Base-by-base conservation (phyloP, 2,113 vertebrate genomes). In the Pteronura brasiliensis region DNA sequence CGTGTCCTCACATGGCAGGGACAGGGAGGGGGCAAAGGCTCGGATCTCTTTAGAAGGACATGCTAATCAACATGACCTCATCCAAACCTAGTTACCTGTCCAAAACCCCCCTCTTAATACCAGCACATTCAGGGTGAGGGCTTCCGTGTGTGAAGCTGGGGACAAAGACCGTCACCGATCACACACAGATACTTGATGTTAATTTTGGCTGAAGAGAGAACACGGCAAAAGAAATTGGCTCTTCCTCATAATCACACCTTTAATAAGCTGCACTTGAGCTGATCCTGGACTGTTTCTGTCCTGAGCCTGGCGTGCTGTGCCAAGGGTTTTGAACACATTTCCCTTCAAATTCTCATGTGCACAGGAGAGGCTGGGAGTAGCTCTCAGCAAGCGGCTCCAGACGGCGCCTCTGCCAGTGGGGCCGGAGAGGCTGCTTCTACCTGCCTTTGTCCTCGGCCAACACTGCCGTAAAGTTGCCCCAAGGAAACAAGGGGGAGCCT, bases 71-170 rank as follows among this genome's bases (percentile, higher is more conserved):
- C 57, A 42, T 1, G 8, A 6, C 81, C 36, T 72, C 69, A 23
- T 39, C 69, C 39, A 25, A 39, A 23, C 36, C 69, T 42, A 18
- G 4, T 39, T 4, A 31, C 81, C 25, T 31, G 25, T 61, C 25
- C 5, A 18, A 11, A 25, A 25, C 55, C 25, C 36, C 25, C 81
- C 20, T 7, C 55, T 29, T 6, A 31, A 4, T 2, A 13, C 27
- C 13, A 42, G 31, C 4, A 1, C 39, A 34, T 23, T 20, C 2
- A 5, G 6, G 29, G 23, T 12, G 3, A 2, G 10, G 39, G 18
- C 59, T 31, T 42, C 36, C 27, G 6, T 15, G 6, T 1, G 6
- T 3, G 9, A 10, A 31, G 42, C 59, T 1, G 36, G 36, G 59
- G 36, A 61, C 14, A 14, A 14, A 76, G 39, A 18, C 36, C 13